Evolutionary conservation across 2,113 vertebrate species (phyloP).

Genomic region (Rhea americana): DNA sequence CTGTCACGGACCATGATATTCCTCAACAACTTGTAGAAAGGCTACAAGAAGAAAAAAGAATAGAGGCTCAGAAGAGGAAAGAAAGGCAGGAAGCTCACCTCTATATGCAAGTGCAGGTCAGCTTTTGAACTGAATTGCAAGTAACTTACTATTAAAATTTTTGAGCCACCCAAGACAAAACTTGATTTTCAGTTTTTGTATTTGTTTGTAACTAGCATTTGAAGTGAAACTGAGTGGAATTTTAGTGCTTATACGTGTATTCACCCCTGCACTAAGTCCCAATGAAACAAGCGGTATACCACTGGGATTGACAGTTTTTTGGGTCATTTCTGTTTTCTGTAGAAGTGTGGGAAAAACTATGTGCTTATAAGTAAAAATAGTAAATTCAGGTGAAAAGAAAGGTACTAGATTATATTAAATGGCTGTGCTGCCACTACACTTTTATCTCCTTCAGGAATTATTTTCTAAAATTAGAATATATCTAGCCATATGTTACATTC

Average conservation of each 20-base stretch:
- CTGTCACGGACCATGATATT: constrained; percentile 96
- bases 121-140: not conserved
- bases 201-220: not conserved
- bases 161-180: not conserved
- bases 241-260: not conserved
- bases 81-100: constrained; percentile 98
- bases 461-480: constrained; percentile 50
- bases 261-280: rapidly evolving
- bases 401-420: not conserved
- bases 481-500: constrained; percentile 39
- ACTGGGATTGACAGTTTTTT: not conserved
- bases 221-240: not conserved
- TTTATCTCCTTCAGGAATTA: constrained; percentile 47
- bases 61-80: constrained; percentile 98
- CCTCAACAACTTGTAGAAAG: constrained; percentile 97
- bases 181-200: not conserved
- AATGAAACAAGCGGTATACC: not conserved
- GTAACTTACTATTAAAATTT: not conserved
- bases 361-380: not conserved
- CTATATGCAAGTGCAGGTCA: constrained; percentile 99
- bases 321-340: not conserved
- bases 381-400: constrained; percentile 23
- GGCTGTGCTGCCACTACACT: not conserved
- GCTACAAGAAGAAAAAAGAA: constrained; percentile 97
- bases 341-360: not conserved